Conservation (phyloP, 2,113 vertebrate genomes). For the Clarias magur region DNA sequence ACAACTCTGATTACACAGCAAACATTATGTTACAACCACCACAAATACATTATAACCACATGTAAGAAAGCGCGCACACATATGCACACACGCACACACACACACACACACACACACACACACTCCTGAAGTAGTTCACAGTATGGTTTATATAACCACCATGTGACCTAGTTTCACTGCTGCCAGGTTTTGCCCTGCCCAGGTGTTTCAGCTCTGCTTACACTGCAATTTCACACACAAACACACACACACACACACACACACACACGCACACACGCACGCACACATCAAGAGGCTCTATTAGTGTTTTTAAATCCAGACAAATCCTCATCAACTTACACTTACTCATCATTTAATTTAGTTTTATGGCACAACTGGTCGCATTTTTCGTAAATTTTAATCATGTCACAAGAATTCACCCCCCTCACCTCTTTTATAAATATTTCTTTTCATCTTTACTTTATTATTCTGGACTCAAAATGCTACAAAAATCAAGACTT, state of each 20-base stretch:
- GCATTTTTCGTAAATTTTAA: not conserved
- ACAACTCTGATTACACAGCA: conserved; percentile 10
- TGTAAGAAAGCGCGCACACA: not conserved
- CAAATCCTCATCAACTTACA: not conserved
- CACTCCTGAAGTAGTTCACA: conserved; percentile 14
- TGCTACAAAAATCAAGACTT: not conserved
- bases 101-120: not conserved
- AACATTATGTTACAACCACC: not conserved
- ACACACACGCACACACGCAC: not conserved
- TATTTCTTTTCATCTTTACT: not conserved
- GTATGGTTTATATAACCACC: conserved; percentile 40
- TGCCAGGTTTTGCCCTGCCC: conserved; percentile 19
- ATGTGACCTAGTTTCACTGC: conserved; percentile 26
- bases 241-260: not conserved
- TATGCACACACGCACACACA: not conserved
- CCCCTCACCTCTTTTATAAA: too few relatives aligned
- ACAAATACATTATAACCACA: conserved; percentile 12
- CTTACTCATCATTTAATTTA: not conserved
- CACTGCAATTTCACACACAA: conserved; percentile 16
- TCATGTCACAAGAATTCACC: not conserved
- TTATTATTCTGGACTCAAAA: not conserved
- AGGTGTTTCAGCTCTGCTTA: conserved; percentile 37
- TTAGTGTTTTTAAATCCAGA: not conserved
- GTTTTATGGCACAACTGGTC: not conserved
- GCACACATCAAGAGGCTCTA: not conserved